phyloP scores from a whole-genome alignment of 2,888 invertebrate genomes.

The Mesorhabditis sp. region DNA sequence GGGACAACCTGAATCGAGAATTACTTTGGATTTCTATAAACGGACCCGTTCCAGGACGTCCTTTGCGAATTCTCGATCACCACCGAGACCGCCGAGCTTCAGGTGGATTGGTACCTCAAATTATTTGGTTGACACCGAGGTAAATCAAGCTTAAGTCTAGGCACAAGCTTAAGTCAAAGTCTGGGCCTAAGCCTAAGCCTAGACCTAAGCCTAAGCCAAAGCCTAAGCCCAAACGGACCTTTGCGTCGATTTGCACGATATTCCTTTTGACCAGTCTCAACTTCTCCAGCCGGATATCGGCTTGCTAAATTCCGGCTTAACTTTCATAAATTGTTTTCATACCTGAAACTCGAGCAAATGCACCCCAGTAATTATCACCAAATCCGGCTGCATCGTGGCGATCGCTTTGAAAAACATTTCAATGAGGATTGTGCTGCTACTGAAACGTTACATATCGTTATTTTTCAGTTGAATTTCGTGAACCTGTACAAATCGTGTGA shows the following conservation, averaged over 20 bases:
- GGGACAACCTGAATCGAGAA: constrained; percentile 58
- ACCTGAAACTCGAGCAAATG: constrained; percentile 60
- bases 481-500: constrained; percentile 61
- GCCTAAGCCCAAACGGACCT: constrained; percentile 10
- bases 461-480: neutral
- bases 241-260: constrained; percentile 56
- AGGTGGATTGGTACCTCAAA: constrained; percentile 59
- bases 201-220: neutral
- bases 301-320: constrained; percentile 22
- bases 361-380: constrained; percentile 60
- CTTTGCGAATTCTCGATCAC: constrained; percentile 55
- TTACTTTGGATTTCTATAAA: neutral
- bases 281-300: constrained; percentile 52
- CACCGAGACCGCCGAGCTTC: constrained; percentile 61
- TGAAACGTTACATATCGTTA: constrained; percentile 23
- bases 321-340: neutral
- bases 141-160: too few species aligned
- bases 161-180: constrained; percentile 10
- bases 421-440: constrained; percentile 55
- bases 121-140: too few species aligned
- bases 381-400: constrained; percentile 58
- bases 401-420: constrained; percentile 61
- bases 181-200: too few species aligned
- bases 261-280: constrained; percentile 55
- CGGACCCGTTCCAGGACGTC: constrained; percentile 59